phyloP scores from a whole-genome alignment of 2,888 invertebrate genomes.

The Temnothorax rugatulus region DNA sequence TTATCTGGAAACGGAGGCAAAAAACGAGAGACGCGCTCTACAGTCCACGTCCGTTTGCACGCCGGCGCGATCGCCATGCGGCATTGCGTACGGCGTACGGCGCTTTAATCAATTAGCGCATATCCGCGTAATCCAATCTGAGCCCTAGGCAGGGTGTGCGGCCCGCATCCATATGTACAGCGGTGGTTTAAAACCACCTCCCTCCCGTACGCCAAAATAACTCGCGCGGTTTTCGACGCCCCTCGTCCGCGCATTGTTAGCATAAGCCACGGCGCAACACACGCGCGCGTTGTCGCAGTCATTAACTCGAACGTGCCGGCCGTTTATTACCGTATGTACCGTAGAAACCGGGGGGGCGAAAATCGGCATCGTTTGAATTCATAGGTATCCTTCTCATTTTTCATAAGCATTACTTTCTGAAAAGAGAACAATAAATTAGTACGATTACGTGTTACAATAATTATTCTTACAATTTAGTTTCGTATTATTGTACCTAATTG shows the following conservation, averaged over 20 bases:
- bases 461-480: not conserved
- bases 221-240: conserved; percentile 74
- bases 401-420: conserved; percentile 1
- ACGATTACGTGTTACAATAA: not conserved
- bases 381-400: conserved; percentile 1
- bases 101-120: conserved; percentile 83
- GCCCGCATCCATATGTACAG: conserved; percentile 79
- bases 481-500: not conserved
- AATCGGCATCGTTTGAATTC: conserved; percentile 15
- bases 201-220: conserved; percentile 70
- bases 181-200: conserved; percentile 77
- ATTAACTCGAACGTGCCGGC: conserved; percentile 46
- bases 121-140: conserved; percentile 80
- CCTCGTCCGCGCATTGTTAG: conserved; percentile 34
- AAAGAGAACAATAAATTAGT: not conserved
- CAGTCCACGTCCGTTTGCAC: conserved; percentile 41
- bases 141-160: conserved; percentile 64
- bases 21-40: not conserved
- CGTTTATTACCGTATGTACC: conserved; percentile 30
- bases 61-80: conserved; percentile 54
- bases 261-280: conserved; percentile 46
- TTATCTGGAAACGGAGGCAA: conserved; percentile 51
- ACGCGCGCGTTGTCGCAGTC: conserved; percentile 48
- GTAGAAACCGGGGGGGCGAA: not conserved
- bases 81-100: conserved; percentile 54